phyloP scores from a whole-genome alignment of 1,140 invertebrate genomes.

The Ladona fulva region DNA sequence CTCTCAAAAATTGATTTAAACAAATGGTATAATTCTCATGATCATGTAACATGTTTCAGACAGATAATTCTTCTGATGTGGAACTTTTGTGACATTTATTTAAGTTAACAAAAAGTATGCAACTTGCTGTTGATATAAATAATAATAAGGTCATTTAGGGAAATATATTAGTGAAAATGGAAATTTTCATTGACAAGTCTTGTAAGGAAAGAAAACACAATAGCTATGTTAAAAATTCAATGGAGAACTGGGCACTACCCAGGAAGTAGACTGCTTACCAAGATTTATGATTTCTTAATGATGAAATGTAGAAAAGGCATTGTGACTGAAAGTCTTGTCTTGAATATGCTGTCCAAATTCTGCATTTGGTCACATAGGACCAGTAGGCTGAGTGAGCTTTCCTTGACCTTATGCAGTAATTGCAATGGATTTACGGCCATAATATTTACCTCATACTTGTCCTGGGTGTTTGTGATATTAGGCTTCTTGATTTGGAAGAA shows the following conservation, averaged over 20 bases:
- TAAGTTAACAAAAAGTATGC: neutral
- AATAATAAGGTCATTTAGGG: conserved; percentile 1
- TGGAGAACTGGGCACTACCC: neutral
- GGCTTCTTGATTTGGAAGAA: neutral
- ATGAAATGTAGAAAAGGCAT: neutral
- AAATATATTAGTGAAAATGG: conserved; percentile 4
- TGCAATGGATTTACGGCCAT: neutral
- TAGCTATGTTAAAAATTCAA: neutral
- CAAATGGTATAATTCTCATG: neutral
- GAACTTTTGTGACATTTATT: neutral
- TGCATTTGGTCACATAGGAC: conserved; percentile 3
- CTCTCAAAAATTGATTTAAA: neutral
- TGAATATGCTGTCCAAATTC: neutral
- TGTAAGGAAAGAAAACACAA: neutral
- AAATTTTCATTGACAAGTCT: conserved; percentile 3
- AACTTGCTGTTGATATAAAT: conserved; percentile 2
- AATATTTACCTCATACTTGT: conserved; percentile 7
- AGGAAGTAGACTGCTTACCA: neutral
- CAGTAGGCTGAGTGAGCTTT: conserved; percentile 3
- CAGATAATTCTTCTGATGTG: neutral
- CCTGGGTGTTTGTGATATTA: conserved; percentile 9
- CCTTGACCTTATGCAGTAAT: neutral
- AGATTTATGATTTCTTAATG: neutral
- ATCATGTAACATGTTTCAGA: neutral
- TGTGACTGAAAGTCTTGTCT: neutral